Conservation (phyloP, 2,888 invertebrate species). For the Hesperia comma region DNA sequence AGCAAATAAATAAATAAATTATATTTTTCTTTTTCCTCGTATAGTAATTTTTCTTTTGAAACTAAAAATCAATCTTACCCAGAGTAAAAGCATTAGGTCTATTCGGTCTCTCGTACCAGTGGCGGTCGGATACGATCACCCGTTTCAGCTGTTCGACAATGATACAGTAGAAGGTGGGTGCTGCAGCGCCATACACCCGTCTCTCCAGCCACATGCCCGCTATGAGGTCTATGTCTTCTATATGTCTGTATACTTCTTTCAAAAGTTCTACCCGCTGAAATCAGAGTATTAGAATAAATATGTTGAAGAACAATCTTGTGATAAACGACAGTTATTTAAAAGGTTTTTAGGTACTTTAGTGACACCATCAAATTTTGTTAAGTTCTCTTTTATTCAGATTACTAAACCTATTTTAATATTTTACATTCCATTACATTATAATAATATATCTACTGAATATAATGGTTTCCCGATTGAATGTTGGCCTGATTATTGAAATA, state of each 20-base stretch:
- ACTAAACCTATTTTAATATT: too few species aligned
- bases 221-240: constrained; percentile 93
- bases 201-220: constrained; percentile 93
- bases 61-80: constrained; percentile 44
- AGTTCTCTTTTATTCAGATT: too few species aligned
- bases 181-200: constrained; percentile 90
- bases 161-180: constrained; percentile 93
- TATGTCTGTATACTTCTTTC: constrained; percentile 69
- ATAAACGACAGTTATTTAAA: not conserved
- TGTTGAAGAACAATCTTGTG: too few species aligned
- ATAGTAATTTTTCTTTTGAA: too few species aligned
- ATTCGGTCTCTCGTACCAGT: constrained; percentile 84
- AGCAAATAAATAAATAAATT: too few species aligned
- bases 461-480: too few species aligned
- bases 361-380: too few species aligned
- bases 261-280: constrained; percentile 51
- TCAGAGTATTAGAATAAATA: not conserved
- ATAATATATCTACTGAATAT: too few species aligned
- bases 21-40: not conserved
- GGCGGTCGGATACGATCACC: constrained; percentile 90
- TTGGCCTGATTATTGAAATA: too few species aligned
- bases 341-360: too few species aligned
- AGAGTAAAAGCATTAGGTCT: constrained; percentile 56
- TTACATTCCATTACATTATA: too few species aligned
- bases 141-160: constrained; percentile 92